Base-by-base conservation (phyloP, 1,140 invertebrate species). In the Ceratoteleas bidentatus region DNA sequence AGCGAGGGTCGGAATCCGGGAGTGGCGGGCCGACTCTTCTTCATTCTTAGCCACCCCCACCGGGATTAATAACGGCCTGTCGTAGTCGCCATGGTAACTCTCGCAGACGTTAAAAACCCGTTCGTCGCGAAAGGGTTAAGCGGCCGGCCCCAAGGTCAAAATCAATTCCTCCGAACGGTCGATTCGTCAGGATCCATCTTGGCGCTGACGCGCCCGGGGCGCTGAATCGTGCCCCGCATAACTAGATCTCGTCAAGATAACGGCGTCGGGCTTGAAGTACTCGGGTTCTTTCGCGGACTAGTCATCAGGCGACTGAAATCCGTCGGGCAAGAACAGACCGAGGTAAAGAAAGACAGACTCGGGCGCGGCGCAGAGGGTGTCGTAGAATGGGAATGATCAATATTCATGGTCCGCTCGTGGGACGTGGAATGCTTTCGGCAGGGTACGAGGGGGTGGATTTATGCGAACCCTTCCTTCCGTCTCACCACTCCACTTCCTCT, bases 181-280 rank as follows among this genome's bases (percentile, higher is more conserved):
- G 62, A 45, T 77, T 70, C 68, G 70, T 73, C 65, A 60, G 47
- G 58, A 62, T 74, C 60, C 58, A 72, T 81, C 73, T 74, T 62
- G 43, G 14, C 61, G 49, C 40, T 57, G 66, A 77, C 74, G 75
- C 62, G 58, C 50, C 79, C 57, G 66, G 77, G 47, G 40, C 62
- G 36, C 45, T 33, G 52, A 73, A 84, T 90, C 90, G 88, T 90
- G 88, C 87, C 68, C 73, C 36, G 90, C 87, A 91, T 91, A 90
- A 90, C 86, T 89, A 89, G 89, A 89, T 91, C 83, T 62, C 79
- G 85, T 89, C 85, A 88, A 90, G 90, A 91, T 91, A 89, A 84
- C 84, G 85, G 86, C 79, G 14, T 0, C 45, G 13, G 34, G 60
- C 65, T 84, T 87, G 89, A 88, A 91, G 88, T 84, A 86, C 85